These are phyloP conservation scores for Drosophila nr. perissopoda DNA, from an alignment of 2,888 invertebrate genomes.

Conservation along the genomic window DNA sequence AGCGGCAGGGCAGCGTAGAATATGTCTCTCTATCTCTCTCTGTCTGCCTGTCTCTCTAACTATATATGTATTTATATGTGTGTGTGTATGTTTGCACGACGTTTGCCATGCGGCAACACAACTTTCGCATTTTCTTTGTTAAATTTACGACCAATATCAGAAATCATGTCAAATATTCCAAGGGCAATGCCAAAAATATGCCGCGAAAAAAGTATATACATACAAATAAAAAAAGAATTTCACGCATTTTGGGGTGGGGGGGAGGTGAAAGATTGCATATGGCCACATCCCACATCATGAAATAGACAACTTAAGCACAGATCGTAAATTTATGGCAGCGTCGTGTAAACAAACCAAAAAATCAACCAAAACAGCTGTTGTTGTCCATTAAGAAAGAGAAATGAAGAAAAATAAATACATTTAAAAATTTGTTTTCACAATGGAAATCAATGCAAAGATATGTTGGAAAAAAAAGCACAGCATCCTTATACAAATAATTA, in stretches of 20 bases:
- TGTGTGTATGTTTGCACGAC: neutral
- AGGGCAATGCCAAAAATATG: slow-evolving; percentile 74
- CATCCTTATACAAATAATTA: slow-evolving; percentile 6
- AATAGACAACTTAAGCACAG: slow-evolving; percentile 62
- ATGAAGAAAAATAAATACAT: slow-evolving; percentile 7
- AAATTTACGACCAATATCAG: slow-evolving; percentile 56
- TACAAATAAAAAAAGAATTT: slow-evolving; percentile 42
- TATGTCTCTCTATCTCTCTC: slow-evolving; percentile 1
- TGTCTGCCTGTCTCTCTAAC: neutral
- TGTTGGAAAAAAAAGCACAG: slow-evolving; percentile 8
- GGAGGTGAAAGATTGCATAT: slow-evolving; percentile 60
- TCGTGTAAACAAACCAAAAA: slow-evolving; percentile 40
- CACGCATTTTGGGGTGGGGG: slow-evolving; percentile 43
- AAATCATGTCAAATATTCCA: slow-evolving; percentile 77
- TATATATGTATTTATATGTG: neutral
- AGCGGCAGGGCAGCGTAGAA: slow-evolving; percentile 18
- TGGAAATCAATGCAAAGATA: slow-evolving; percentile 6
- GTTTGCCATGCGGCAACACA: slow-evolving; percentile 37
- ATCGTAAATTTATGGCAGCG: slow-evolving; percentile 56
- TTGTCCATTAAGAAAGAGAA: slow-evolving; percentile 51
- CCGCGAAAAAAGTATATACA: slow-evolving; percentile 26
- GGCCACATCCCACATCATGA: slow-evolving; percentile 49
- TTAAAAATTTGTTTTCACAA: slow-evolving; percentile 16
- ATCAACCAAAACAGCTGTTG: slow-evolving; percentile 58
- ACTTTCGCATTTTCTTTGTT: slow-evolving; percentile 63